Evolutionary conservation across 2,797 vertebrate genomes (phyloP), one percentile per base, ranked within the genome.

Genomic region (Chrosomus eos): DNA sequence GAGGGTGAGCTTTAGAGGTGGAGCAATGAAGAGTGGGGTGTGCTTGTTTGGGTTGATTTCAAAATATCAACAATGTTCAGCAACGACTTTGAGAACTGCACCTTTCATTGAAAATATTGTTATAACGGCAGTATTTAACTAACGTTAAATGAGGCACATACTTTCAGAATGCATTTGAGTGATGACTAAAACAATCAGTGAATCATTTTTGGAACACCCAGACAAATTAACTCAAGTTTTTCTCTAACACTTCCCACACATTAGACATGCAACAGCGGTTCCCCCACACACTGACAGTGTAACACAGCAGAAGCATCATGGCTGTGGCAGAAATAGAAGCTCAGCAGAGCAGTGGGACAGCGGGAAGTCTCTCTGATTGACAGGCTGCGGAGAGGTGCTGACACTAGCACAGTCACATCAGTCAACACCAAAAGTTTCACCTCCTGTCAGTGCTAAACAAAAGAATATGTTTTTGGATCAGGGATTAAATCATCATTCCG

Each of bases 241-340:
- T 36, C 26, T 43, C 40, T 10, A 53, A 36, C 33, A 10, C 62
- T 58, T 53, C 28, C 83, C 2, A 70, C n/a, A 58, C 51, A 53
- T 10, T 64, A 14, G 45, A 77, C 55, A 67, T 60, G 51, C 70
- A 68, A 55, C 58, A 74, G 36, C 45, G 36, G 72, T 62, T 84
- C 81, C 5, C 45, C 38, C 85, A 66, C 68, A 71, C 81, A 70
- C 72, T 31, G 82, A 86, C 71, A 43, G 67, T 72, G 45, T 66
- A 62, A 84, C 72, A 78, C 78, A 72, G 86, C 82, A 82, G 33
- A 75, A 51, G 81, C 48, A 48, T 84, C 40, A 70, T 55, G 74
- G 73, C 77, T 84, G 70, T 85, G 88, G 83, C 83, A 87, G 81
- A 87, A 85, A 62, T 77, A 74, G 83, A 82, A 89, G 80, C 67